Base-by-base conservation (phyloP, 1,140 invertebrate species). In the Papilio dardanus region DNA sequence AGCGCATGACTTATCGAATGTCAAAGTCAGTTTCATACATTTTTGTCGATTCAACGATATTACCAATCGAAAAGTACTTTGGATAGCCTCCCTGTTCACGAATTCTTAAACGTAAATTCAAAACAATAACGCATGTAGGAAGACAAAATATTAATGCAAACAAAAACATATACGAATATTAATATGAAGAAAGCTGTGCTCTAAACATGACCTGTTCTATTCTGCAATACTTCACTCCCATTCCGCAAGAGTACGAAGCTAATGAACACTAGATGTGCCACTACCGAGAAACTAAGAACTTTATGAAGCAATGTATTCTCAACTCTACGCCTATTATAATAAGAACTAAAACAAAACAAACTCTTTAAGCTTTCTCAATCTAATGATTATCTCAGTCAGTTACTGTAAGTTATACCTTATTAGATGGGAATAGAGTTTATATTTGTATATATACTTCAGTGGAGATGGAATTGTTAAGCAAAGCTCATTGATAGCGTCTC, bases 241-340 rank as follows among this genome's bases (percentile, higher is more conserved):
- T 87, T 83, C 77, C 75, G 82, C 79, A 81, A 83, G 65, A 78
- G 79, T 81, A 87, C 84, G 79, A 80, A 82, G 75, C 79, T 84
- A 83, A 86, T 85, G 81, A 86, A 85, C 76, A 76, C 81, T 76
- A 80, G 82, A 83, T 77, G 81, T 81, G 73, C 79, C n/a, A 19
- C 78, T 76, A 77, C 54, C 74, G 74, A 68, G 76, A 71, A 76
- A 77, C 54, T 73, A 73, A 68, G 76, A 71, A 76, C 79, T 80
- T 81, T 71, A 84, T 86, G 77, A 85, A 69, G 83, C 82, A 87
- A 87, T 68, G 3, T 40, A 76, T 54, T 78, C 68, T 74, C 12
- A 71, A 80, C 66, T 40, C 31, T 76, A 69, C 1, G 8, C 16
- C 16, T 12, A 66, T 62, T 8, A 19, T 21, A 68, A 35, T 68